These are phyloP conservation scores for Thalassophryne amazonica DNA, from an alignment of 2,797 vertebrate species.

Conservation along the genomic window DNA sequence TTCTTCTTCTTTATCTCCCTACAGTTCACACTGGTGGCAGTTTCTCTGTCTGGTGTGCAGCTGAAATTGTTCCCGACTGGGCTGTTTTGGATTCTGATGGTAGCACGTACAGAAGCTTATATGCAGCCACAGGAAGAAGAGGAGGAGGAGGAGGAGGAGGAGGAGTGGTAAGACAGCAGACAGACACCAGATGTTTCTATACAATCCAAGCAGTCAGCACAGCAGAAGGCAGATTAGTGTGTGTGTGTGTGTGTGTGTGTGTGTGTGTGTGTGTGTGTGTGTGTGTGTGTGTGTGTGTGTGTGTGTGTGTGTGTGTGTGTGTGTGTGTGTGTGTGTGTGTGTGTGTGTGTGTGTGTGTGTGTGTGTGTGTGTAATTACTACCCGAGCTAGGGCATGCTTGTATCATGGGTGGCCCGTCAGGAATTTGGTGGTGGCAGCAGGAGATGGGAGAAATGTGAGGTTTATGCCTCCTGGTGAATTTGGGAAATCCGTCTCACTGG, in stretches of 20 bases:
- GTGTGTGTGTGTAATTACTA: conserved; percentile 45
- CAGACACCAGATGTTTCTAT: conserved; percentile 69
- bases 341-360: conserved; percentile 22
- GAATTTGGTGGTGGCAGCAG: conserved; percentile 34
- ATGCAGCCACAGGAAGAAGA: background rate
- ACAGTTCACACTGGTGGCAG: conserved; percentile 8
- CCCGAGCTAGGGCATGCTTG: conserved; percentile 45
- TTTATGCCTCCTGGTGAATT: conserved; percentile 10
- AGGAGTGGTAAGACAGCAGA: conserved; percentile 28
- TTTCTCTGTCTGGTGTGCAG: background rate
- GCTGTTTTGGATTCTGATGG: conserved; percentile 32
- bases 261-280: conserved; percentile 17
- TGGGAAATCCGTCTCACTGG: background rate
- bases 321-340: conserved; percentile 18
- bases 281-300: conserved; percentile 22
- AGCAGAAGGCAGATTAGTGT: conserved; percentile 31
- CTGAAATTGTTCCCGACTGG: conserved; percentile 48
- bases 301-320: conserved; percentile 17
- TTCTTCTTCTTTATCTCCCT: background rate
- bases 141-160: conserved; percentile 15
- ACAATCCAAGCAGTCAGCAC: conserved; percentile 23
- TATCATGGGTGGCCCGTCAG: conserved; percentile 54
- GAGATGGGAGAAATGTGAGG: conserved; percentile 22
- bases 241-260: conserved; percentile 9
- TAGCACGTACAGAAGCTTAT: conserved; percentile 21